Conservation (phyloP, 2,888 invertebrate genomes). For the Drosophila recens region DNA sequence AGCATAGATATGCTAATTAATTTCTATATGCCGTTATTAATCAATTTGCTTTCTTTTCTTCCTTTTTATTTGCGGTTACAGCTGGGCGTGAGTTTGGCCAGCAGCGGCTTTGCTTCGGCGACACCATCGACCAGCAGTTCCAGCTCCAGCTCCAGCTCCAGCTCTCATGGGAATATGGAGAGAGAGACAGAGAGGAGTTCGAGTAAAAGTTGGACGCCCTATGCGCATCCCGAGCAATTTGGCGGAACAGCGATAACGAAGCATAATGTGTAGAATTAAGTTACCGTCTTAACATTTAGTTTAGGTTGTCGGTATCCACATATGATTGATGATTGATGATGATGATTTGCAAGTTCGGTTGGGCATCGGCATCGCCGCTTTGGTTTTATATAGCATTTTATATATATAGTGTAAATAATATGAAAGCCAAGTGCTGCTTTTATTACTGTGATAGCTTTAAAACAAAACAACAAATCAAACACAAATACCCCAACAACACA, state of each 20-base stretch:
- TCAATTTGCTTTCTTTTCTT: constrained; percentile 31
- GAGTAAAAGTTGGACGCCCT: constrained; percentile 47
- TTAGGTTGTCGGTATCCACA: constrained; percentile 57
- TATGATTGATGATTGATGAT: constrained; percentile 19
- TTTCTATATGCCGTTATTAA: constrained; percentile 20
- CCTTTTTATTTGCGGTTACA: too few relatives aligned
- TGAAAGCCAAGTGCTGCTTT: constrained; percentile 46
- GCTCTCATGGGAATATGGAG: constrained; percentile 31
- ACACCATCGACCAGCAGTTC: constrained; percentile 43
- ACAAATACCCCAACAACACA: constrained; percentile 25
- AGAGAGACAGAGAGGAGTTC: constrained; percentile 5
- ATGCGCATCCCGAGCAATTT: constrained; percentile 41
- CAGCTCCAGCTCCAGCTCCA: constrained; percentile 40
- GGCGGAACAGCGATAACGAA: constrained; percentile 24
- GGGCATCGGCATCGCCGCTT: constrained; percentile 52
- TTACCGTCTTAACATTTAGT: constrained; percentile 39
- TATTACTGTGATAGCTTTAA: constrained; percentile 70
- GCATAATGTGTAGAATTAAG: constrained; percentile 37
- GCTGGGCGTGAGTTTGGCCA: constrained; percentile 68
- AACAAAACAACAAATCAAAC: constrained; percentile 34
- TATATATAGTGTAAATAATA: constrained; percentile 42
- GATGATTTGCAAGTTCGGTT: constrained; percentile 36
- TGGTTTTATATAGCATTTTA: constrained; percentile 57
- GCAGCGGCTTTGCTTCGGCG: constrained; percentile 70
- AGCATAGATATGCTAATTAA: constrained; percentile 46